phyloP scores from a whole-genome alignment of 2,888 invertebrate species.

The Plutella xylostella region DNA sequence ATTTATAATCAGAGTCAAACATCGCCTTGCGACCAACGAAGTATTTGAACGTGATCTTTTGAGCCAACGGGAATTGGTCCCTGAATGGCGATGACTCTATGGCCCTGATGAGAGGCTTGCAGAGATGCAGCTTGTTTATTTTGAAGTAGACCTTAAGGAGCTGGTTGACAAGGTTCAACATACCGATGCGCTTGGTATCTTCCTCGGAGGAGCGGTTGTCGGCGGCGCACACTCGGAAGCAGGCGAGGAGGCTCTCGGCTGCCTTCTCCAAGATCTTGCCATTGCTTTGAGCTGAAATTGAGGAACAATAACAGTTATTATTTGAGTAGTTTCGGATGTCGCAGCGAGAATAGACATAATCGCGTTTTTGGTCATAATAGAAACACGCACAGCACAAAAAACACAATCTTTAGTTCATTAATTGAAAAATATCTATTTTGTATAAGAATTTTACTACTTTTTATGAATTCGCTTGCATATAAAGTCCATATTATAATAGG shows the following conservation, averaged over 20 bases:
- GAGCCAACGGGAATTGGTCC: conserved; percentile 90
- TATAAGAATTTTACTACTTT: too few relatives aligned
- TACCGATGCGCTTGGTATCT: conserved; percentile 95
- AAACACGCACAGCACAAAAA: too few relatives aligned
- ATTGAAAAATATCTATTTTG: too few relatives aligned
- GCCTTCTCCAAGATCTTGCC: conserved; percentile 91
- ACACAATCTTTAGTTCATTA: too few relatives aligned
- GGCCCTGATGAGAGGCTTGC: conserved; percentile 95
- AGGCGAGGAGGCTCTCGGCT: conserved; percentile 91
- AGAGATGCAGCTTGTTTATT: conserved; percentile 89
- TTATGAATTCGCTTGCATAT: too few relatives aligned
- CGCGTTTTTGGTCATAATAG: too few relatives aligned
- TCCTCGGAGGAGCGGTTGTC: conserved; percentile 92
- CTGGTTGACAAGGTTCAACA: conserved; percentile 97
- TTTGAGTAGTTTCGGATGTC: too few relatives aligned
- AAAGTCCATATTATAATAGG: too few relatives aligned
- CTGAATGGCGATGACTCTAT: conserved; percentile 94
- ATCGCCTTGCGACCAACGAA: conserved; percentile 98
- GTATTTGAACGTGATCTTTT: conserved; percentile 96
- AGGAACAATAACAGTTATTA: not conserved
- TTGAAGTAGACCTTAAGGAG: conserved; percentile 94
- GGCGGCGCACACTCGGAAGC: conserved; percentile 95
- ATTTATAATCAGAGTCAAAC: conserved; percentile 97
- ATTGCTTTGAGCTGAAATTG: conserved; percentile 44
- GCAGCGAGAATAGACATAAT: too few relatives aligned